Conservation (phyloP, 2,888 invertebrate species). For the Drosophila robusta region DNA sequence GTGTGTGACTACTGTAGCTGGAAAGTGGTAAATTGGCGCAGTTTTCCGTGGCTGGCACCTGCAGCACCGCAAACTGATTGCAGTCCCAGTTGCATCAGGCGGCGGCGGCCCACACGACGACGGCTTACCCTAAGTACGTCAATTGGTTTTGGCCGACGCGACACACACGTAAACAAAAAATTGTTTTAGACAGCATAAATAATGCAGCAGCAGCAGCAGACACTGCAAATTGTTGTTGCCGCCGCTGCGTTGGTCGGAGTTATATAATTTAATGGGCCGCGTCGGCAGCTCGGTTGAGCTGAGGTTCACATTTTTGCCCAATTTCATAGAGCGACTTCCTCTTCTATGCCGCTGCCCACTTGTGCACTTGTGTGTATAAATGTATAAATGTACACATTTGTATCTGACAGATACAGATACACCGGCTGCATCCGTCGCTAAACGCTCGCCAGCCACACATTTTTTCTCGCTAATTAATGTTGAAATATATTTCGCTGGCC, state of each 20-base stretch:
- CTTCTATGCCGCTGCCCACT: conserved; percentile 37
- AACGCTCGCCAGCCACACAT: conserved; percentile 33
- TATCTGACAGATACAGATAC: conserved; percentile 16
- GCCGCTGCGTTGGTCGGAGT: conserved; percentile 52
- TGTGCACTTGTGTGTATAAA: neutral
- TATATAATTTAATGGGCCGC: conserved; percentile 71
- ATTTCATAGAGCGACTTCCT: conserved; percentile 64
- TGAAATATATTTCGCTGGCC: conserved; percentile 60
- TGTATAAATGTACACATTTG: neutral
- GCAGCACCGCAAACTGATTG: conserved; percentile 38
- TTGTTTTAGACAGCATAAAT: conserved; percentile 73
- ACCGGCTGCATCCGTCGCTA: conserved; percentile 53
- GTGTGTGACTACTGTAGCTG: conserved; percentile 16
- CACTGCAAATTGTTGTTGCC: conserved; percentile 9
- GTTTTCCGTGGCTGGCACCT: conserved; percentile 58
- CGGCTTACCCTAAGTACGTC: conserved; percentile 77
- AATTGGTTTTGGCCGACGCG: conserved; percentile 60
- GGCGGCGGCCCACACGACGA: conserved; percentile 64
- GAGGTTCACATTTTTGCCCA: conserved; percentile 70
- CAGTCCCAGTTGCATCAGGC: conserved; percentile 56
- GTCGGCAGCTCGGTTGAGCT: conserved; percentile 29
- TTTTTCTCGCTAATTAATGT: conserved; percentile 70
- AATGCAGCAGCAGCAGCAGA: conserved; percentile 57
- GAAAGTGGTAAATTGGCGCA: conserved; percentile 66
- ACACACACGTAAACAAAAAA: conserved; percentile 35